Evolutionary conservation across 2,797 vertebrate species (phyloP).

Genomic region (Gobionotothen gibberifrons): DNA sequence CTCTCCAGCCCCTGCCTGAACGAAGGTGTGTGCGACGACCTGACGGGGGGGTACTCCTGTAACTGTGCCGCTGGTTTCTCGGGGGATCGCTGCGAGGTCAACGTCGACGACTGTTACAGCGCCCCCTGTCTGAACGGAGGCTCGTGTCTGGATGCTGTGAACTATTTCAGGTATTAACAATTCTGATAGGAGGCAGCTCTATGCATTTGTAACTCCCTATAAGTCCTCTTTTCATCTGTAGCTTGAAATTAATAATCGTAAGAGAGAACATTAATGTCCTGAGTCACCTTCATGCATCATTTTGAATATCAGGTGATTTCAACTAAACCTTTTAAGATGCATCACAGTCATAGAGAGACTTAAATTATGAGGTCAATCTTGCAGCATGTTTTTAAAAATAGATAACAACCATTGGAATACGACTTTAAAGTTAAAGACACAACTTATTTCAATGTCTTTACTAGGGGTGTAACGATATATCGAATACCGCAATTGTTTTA

Average conservation of each 20-base stretch:
- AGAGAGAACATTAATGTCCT: neutral
- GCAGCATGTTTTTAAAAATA: too few species aligned
- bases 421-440: too few species aligned
- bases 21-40: constrained; percentile 90
- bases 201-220: neutral
- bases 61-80: constrained; percentile 89
- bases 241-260: neutral
- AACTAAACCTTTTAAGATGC: too few species aligned
- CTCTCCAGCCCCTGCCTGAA: constrained; percentile 92
- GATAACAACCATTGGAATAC: too few species aligned
- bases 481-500: too few species aligned
- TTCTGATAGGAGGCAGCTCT: neutral
- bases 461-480: too few species aligned
- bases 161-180: constrained; percentile 88
- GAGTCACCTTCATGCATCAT: too few species aligned
- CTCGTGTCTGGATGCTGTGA: constrained; percentile 88
- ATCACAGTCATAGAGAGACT: too few species aligned
- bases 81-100: constrained; percentile 89
- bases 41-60: constrained; percentile 88
- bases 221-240: neutral
- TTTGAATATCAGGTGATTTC: too few species aligned
- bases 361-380: too few species aligned
- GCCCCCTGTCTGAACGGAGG: constrained; percentile 94
- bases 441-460: too few species aligned
- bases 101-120: constrained; percentile 92